Evolutionary conservation across 2,888 invertebrate species (phyloP).

Genomic region (Seira ritae): DNA sequence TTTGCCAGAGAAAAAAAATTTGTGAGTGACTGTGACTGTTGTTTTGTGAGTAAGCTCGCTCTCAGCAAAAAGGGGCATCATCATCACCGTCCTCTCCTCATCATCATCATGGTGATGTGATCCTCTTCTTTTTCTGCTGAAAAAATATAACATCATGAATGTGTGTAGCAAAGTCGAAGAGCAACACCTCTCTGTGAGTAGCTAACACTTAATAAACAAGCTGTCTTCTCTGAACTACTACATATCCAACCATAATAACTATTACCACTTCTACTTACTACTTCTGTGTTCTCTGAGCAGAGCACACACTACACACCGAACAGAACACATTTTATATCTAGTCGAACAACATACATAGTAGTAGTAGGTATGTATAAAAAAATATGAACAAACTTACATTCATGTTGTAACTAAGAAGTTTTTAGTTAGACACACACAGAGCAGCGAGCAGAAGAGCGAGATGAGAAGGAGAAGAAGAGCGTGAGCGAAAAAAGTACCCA

Average conservation of each 20-base stretch:
- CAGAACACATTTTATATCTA: slow-evolving; percentile 32
- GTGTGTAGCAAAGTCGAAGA: slow-evolving; percentile 58
- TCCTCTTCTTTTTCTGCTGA: no score
- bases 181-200: slow-evolving; percentile 56
- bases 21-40: no score
- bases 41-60: no score
- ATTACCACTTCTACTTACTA: slow-evolving; percentile 24
- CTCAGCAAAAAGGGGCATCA: slow-evolving; percentile 58
- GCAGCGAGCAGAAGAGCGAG: slow-evolving; percentile 33
- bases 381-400: no score
- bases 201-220: slow-evolving; percentile 64
- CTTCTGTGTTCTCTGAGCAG: no score
- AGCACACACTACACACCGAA: no score
- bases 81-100: slow-evolving; percentile 32
- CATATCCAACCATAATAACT: slow-evolving; percentile 29
- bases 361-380: no score
- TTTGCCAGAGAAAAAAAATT: no score
- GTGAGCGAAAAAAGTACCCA: slow-evolving; percentile 45
- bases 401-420: no score
- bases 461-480: slow-evolving; percentile 15
- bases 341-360: slow-evolving; percentile 31
- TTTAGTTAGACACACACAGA: slow-evolving; percentile 39
- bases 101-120: no score
- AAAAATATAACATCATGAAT: slow-evolving; percentile 54
- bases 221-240: slow-evolving; percentile 59